Evolutionary conservation across 2,113 vertebrate genomes (phyloP), one percentile per base, ranked within the genome.

Genomic region (Coptodon rendalli): DNA sequence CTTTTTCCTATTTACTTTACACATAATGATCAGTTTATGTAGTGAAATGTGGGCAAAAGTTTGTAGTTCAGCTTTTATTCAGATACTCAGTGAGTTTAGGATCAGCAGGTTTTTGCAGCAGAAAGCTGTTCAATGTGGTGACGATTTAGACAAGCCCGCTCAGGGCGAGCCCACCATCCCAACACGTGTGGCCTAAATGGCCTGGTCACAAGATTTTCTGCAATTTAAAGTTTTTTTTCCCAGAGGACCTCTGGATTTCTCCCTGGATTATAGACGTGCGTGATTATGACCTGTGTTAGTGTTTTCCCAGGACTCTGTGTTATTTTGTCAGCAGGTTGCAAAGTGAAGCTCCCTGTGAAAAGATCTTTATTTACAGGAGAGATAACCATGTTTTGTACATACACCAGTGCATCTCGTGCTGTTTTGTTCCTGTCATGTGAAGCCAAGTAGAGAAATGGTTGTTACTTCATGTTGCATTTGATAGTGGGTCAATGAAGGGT

Each of bases 191-290:
- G 79, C 56, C 81, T 63, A n/a, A 87, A 79, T 66, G 40, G 6
- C 27, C 78, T 81, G 89, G 86, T 92, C 89, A 89, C 73, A 87
- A 86, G 89, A 89, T 56, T 84, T 84, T 40, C 52, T 87, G 76
- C 68, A 68, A 43, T 78, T 84, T 73, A 87, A 85, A 82, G 4
- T 36, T 24, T 4, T 40, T 22, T 68, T 91, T 82, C 81, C 82
- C 86, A 86, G 80, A 54, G 80, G 36, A 27, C 40, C 19, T 9
- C 4, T 3, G 5, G 61, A 63, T 71, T 54, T 9, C 87, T 68
- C 52, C 22, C 84, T n/a, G 76, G 88, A 87, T 93, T 91, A 86
- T 38, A 79, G 80, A 45, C 3, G 4, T 85, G 14, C 1, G 80
- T 87, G 68, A 87, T 89, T 84, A 80, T 61, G 59, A 82, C 68